Evolutionary conservation across 2,113 vertebrate species (phyloP).

Genomic region (Lasiurus borealis): DNA sequence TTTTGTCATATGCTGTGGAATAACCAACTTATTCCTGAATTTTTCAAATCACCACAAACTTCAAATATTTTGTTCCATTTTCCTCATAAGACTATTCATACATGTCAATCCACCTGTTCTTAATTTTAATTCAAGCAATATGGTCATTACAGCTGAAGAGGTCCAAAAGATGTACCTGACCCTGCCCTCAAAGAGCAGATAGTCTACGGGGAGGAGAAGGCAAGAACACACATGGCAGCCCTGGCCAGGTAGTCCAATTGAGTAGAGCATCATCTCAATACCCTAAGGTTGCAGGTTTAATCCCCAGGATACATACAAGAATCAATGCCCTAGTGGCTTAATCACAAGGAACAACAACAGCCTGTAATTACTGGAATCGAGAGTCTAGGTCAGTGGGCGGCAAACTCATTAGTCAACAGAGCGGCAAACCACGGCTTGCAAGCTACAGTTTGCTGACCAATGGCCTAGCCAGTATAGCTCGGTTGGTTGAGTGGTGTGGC

Average conservation of each 20-base stretch:
- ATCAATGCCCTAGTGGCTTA: not conserved
- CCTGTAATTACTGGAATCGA: too few relatives aligned
- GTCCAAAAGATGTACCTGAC: not conserved
- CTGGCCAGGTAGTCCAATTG: not conserved
- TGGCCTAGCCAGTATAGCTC: not conserved
- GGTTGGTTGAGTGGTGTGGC: not conserved
- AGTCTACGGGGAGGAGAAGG: not conserved
- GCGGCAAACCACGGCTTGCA: too few relatives aligned
- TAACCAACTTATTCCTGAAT: slow-evolving; percentile 42
- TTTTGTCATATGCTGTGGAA: not conserved
- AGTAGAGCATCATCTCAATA: not conserved
- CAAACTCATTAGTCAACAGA: too few relatives aligned
- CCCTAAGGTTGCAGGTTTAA: not conserved
- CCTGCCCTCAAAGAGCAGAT: not conserved
- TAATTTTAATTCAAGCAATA: slow-evolving; percentile 49
- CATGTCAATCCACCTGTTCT: not conserved
- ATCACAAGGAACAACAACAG: too few relatives aligned
- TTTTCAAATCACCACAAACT: slow-evolving; percentile 41
- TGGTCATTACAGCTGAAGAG: not conserved
- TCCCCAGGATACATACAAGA: not conserved
- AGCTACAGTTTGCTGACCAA: not conserved
- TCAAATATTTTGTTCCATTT: slow-evolving; percentile 14
- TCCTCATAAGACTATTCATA: not conserved
- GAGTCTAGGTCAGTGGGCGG: too few relatives aligned
- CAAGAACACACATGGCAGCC: not conserved